These are phyloP conservation scores for Antennarius maculatus DNA, from an alignment of 2,797 vertebrate species.

Conservation along the genomic window DNA sequence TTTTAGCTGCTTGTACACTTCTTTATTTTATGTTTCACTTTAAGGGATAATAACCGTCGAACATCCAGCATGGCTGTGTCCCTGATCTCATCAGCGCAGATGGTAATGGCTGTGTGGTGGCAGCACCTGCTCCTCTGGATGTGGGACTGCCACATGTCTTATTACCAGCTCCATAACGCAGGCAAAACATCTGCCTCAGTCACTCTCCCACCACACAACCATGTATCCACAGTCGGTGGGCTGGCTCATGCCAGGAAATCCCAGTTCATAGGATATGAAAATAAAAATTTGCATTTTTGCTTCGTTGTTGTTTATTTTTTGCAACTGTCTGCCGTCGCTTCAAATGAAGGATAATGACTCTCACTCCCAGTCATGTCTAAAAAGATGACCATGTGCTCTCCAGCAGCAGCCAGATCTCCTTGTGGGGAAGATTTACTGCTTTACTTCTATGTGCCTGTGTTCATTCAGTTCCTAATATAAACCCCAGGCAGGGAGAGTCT, in stretches of 20 bases:
- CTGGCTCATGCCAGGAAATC: constrained; percentile 41
- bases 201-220: constrained; percentile 48
- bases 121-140: constrained; percentile 72
- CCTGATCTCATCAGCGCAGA: constrained; percentile 68
- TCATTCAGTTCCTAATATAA: constrained; percentile 32
- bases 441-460: constrained; percentile 29
- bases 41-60: constrained; percentile 54
- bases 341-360: constrained; percentile 20
- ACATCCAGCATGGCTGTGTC: constrained; percentile 46
- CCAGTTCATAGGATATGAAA: constrained; percentile 10
- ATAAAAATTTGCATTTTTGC: not conserved
- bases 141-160: constrained; percentile 59
- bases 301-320: constrained; percentile 21
- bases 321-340: constrained; percentile 16
- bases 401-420: constrained; percentile 34
- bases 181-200: constrained; percentile 71
- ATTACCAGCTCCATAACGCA: constrained; percentile 63
- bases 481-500: constrained; percentile 31
- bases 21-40: constrained; percentile 54
- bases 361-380: constrained; percentile 19
- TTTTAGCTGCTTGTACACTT: too few species aligned
- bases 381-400: constrained; percentile 20
- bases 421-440: constrained; percentile 46
- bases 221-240: constrained; percentile 44
- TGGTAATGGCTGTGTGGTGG: constrained; percentile 59